A percentile compares a stretch with the other conserved stretches of the same genome.
phyloP scores from a whole-genome alignment of 2,113 vertebrate species.

The Halichoerus grypus region DNA sequence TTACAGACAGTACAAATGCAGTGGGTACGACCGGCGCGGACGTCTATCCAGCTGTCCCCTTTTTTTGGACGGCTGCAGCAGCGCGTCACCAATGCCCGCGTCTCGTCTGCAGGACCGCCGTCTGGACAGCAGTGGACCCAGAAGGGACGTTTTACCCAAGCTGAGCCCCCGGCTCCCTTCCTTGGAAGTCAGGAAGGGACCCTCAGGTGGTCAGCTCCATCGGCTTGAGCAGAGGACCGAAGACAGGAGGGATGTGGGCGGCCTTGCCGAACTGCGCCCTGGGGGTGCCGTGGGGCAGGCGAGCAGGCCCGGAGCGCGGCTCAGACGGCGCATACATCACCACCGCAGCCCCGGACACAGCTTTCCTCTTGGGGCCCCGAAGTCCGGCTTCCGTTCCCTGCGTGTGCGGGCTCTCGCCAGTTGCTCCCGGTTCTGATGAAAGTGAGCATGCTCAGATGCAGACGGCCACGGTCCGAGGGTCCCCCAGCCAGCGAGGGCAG shows the following conservation, averaged over 20 bases:
- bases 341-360: not conserved
- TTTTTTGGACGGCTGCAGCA: not conserved
- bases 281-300: not conserved
- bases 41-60: no score
- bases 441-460: no score
- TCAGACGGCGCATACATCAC: fast-evolving
- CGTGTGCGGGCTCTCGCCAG: not conserved
- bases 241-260: no score
- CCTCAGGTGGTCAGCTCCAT: fast-evolving
- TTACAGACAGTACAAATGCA: not conserved
- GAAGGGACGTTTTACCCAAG: not conserved
- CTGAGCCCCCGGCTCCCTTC: not conserved
- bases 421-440: not conserved
- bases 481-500: not conserved
- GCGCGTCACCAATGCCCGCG: no score
- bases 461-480: no score
- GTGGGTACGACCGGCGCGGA: no score
- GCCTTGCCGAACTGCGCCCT: fast-evolving
- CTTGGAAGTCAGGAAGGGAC: not conserved
- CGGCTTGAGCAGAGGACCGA: not conserved
- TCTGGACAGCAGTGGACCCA: not conserved
- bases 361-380: not conserved
- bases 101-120: no score
- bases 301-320: fast-evolving
- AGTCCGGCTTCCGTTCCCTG: not conserved